phyloP scores from a whole-genome alignment of 2,888 invertebrate species.

The Erebia aethiops region DNA sequence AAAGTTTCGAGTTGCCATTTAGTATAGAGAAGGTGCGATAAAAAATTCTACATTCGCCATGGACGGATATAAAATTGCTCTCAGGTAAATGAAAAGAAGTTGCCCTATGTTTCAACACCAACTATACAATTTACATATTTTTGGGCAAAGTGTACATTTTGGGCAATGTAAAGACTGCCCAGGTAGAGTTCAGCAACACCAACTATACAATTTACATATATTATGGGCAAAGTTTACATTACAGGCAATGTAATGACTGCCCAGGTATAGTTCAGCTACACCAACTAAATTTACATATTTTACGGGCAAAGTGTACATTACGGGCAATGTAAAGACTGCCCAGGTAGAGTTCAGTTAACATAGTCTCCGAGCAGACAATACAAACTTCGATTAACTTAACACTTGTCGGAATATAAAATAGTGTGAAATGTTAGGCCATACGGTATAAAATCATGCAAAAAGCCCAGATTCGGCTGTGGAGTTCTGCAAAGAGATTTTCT shows the following conservation, averaged over 20 bases:
- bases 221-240: not conserved
- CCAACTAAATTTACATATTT: constrained; percentile 41
- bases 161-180: not conserved
- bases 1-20: not conserved
- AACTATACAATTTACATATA: constrained; percentile 38
- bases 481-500: too few species aligned
- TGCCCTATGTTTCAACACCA: constrained; percentile 52
- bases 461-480: too few species aligned
- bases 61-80: constrained; percentile 59
- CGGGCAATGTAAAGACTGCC: not conserved
- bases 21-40: not conserved
- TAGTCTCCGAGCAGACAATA: too few species aligned
- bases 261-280: constrained; percentile 41
- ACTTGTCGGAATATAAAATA: too few species aligned
- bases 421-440: too few species aligned
- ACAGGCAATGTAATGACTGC: not conserved
- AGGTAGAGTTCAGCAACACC: constrained; percentile 44
- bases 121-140: constrained; percentile 35
- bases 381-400: too few species aligned
- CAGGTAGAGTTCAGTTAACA: too few species aligned
- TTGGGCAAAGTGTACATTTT: not conserved
- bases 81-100: constrained; percentile 30
- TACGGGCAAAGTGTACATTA: not conserved
- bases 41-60: constrained; percentile 35
- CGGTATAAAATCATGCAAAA: too few species aligned